Base-by-base conservation (phyloP, 2,797 vertebrate species). In the Novumbra hubbsi region DNA sequence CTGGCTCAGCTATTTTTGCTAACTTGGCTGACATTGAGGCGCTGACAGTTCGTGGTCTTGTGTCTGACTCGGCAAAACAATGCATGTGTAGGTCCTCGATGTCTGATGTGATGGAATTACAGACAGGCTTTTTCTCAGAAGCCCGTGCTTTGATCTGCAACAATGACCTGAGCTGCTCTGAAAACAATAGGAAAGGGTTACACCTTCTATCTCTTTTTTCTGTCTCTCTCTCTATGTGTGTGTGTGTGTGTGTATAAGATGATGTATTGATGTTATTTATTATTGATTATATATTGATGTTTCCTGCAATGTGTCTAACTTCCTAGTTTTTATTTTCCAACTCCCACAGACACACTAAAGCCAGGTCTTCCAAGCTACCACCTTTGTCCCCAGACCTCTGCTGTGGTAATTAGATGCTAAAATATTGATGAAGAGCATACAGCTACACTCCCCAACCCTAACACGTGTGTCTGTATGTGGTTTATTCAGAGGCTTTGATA, bases 401-500 rank as follows among this genome's bases (percentile, higher is more conserved):
- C 82, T 64, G 84, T 76, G 85, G 85, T 91, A 92, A 93, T 93
- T 90, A 91, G 78, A 80, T 83, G 28, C 80, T 94, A 75, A 92
- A 94, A 91, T 91, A 93, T 94, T 94, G 69, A 93, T 92, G 75
- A 62, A 65, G 6, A 60, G 50, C 8, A 5, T 48, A 14, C n/a
- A 24, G 15, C 16, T 69, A 14, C 21, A 11, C 55, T 60, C 24
- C 9, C 55, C 24, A 60, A 27, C 21, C 55, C 55, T n/a, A 60
- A 21, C 9, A 12, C 21, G 12, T 49, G 24, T 69, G 45, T 50
- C 6, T 52, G 38, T 67, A 5, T 21, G 41, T 38, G 34, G 34
- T 38, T 5, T 7, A 6, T 38, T 38, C 34, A 38, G 34, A 38
- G 34, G 34, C 34, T 38, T 38, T 38, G 34, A 7, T 38, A 38